Conservation (phyloP, 2,888 invertebrate genomes). For the Ctena decussata region DNA sequence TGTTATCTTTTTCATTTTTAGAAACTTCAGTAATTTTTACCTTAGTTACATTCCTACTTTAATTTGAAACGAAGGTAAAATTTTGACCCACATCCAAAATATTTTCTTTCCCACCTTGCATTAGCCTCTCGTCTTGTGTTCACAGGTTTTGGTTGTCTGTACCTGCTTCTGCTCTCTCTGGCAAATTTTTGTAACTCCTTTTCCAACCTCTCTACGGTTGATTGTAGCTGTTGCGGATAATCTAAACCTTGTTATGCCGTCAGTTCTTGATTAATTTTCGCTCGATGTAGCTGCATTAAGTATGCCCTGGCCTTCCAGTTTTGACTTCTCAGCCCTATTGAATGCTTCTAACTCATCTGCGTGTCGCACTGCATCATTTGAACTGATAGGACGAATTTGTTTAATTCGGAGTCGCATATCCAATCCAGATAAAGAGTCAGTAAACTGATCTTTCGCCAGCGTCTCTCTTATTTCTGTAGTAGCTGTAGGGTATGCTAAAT, state of each 20-base stretch:
- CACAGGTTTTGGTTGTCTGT: not conserved
- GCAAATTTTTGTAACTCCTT: not conserved
- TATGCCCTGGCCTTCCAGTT: not conserved
- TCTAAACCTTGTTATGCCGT: not conserved
- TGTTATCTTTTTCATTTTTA: not conserved
- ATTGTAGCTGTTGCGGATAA: not conserved
- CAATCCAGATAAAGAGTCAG: not conserved
- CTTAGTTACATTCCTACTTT: not conserved
- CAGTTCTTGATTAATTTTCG: not conserved
- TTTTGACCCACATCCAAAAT: not conserved
- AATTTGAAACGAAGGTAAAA: not conserved
- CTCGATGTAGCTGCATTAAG: not conserved
- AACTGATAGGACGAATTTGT: too few relatives aligned
- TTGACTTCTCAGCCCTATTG: not conserved
- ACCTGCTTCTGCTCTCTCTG: not conserved
- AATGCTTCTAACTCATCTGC: too few relatives aligned
- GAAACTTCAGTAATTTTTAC: not conserved
- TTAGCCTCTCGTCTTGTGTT: too few relatives aligned
- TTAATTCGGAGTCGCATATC: not conserved
- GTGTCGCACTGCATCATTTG: too few relatives aligned
- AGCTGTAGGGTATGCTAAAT: constrained; percentile 29
- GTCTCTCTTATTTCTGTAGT: constrained; percentile 24
- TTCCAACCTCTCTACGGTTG: not conserved
- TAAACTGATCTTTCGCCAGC: constrained; percentile 17
- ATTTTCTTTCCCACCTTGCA: not conserved